These are phyloP conservation scores for Eubasilissa regina DNA, from an alignment of 1,140 invertebrate species.

Conservation along the genomic window DNA sequence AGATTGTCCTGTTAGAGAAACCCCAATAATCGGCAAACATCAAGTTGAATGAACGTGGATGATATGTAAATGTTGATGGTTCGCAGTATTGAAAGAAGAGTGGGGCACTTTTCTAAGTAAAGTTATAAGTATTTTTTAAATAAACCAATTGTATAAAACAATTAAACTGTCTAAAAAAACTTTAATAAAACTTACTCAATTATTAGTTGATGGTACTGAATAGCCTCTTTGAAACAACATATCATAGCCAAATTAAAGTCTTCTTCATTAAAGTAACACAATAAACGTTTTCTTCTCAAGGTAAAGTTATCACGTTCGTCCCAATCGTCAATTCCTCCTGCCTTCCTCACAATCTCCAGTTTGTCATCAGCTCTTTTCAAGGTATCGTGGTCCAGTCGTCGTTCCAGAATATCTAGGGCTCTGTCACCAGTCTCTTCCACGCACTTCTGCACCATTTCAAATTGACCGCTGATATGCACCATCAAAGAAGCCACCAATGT, in stretches of 20 bases:
- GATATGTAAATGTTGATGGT: too few relatives aligned
- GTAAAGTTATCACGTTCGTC: constrained; percentile 5
- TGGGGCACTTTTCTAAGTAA: too few relatives aligned
- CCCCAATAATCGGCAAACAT: too few relatives aligned
- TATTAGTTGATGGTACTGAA: constrained; percentile 52
- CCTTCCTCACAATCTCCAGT: too few relatives aligned
- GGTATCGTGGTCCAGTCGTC: not conserved
- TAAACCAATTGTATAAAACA: too few relatives aligned
- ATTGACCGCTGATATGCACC: constrained; percentile 54
- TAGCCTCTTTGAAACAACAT: constrained; percentile 50
- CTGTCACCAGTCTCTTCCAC: constrained; percentile 37
- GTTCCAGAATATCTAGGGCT: constrained; percentile 42
- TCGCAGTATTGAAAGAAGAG: too few relatives aligned
- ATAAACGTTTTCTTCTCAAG: constrained; percentile 32
- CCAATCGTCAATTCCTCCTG: too few relatives aligned
- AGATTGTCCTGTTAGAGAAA: too few relatives aligned
- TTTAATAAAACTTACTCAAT: constrained; percentile 40
- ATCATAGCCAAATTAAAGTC: constrained; percentile 47
- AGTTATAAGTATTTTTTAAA: too few relatives aligned
- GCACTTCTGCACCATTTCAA: constrained; percentile 49
- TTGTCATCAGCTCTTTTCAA: not conserved
- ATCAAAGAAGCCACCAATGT: constrained; percentile 56
- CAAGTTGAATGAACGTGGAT: too few relatives aligned
- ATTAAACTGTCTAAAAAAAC: too few relatives aligned
- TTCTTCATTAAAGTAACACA: constrained; percentile 49